Percentiles rank a stretch among this genome's conserved stretches.
Evolutionary conservation across 2,888 invertebrate genomes (phyloP).

Genomic region (Carpatolechia fugitivella): DNA sequence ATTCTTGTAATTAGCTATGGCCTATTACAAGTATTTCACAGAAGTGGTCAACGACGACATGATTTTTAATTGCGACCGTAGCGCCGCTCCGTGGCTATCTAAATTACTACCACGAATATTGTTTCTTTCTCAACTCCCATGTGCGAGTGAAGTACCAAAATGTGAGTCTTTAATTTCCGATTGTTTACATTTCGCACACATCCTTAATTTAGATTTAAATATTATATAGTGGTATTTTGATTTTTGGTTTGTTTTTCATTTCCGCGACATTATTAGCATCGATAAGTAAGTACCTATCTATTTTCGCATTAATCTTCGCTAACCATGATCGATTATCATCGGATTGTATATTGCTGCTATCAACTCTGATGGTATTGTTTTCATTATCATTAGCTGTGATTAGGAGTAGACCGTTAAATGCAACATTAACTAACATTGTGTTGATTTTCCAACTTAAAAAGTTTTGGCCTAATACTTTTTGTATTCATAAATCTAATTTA

Average conservation of each 20-base stretch:
- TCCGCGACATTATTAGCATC: not conserved
- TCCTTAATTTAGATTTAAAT: not conserved
- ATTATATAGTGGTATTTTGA: not conserved
- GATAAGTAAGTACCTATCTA: not conserved
- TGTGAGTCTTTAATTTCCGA: conserved; percentile 4
- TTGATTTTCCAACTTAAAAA: not conserved
- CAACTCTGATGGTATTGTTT: conserved; percentile 1
- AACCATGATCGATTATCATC: not conserved
- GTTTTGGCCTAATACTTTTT: too few relatives aligned
- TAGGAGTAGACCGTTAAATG: not conserved
- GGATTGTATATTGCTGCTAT: not conserved
- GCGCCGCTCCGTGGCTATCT: not conserved
- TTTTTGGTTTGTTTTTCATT: not conserved
- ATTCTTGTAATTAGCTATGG: not conserved
- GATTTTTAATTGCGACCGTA: not conserved
- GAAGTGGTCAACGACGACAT: not conserved
- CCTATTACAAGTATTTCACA: not conserved
- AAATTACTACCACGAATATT: conserved; percentile 4
- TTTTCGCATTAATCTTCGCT: conserved; percentile 3
- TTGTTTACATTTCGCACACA: conserved; percentile 9
- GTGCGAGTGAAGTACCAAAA: too few relatives aligned
- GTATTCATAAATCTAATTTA: too few relatives aligned
- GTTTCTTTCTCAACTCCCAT: not conserved
- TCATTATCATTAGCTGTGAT: conserved; percentile 3
- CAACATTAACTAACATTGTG: not conserved